Evolutionary conservation across 2,797 vertebrate genomes (phyloP).

Genomic region (Pseudopleuronectes americanus): DNA sequence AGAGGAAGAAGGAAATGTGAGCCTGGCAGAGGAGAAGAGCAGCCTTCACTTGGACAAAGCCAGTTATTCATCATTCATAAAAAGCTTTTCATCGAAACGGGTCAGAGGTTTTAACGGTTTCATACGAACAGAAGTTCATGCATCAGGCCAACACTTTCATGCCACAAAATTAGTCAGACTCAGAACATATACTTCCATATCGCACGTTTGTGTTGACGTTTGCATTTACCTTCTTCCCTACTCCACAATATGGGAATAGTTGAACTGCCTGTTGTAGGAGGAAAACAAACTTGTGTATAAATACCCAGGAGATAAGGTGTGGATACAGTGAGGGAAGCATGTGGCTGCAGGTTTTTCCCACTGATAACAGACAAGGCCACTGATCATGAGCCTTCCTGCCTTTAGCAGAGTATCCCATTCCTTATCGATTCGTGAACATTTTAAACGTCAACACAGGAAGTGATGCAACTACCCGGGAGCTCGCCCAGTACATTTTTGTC

Average conservation of each 20-base stretch:
- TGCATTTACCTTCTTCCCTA: slow-evolving; percentile 81
- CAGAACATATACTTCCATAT: not conserved
- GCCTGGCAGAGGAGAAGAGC: slow-evolving; percentile 6
- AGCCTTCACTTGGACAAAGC: slow-evolving; percentile 1
- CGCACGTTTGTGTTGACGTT: not conserved
- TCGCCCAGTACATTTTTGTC: slow-evolving; percentile 39
- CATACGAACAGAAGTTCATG: slow-evolving; percentile 34
- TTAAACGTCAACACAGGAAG: slow-evolving; percentile 71
- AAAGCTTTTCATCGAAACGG: slow-evolving; percentile 2
- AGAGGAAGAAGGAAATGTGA: slow-evolving; percentile 19
- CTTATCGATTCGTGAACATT: slow-evolving; percentile 16
- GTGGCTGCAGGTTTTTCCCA: not conserved
- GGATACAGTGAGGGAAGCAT: not conserved
- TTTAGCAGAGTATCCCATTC: not conserved
- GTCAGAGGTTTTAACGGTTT: slow-evolving; percentile 10
- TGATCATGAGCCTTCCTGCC: not conserved
- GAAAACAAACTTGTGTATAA: slow-evolving; percentile 62
- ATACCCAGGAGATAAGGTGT: slow-evolving; percentile 7
- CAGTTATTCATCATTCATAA: slow-evolving; percentile 30
- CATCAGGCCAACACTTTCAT: slow-evolving; percentile 23
- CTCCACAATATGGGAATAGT: slow-evolving; percentile 78
- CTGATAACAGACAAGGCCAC: slow-evolving; percentile 31
- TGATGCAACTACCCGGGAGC: slow-evolving; percentile 39
- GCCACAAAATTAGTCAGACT: slow-evolving; percentile 31
- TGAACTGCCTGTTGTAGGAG: slow-evolving; percentile 74